Evolutionary conservation across 2,888 invertebrate genomes (phyloP).

Genomic region (Meloe dianella): DNA sequence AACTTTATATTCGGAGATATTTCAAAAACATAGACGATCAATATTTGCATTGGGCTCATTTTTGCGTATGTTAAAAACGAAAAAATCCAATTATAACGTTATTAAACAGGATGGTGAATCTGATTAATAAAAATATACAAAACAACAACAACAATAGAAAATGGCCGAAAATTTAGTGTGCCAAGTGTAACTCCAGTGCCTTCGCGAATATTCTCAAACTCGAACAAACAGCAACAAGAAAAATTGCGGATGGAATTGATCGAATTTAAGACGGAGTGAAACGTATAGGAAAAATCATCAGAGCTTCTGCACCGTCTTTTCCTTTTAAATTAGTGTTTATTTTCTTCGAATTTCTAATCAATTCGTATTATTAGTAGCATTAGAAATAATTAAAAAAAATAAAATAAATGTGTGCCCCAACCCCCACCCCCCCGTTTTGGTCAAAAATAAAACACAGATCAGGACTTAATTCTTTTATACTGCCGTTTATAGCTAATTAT

Average conservation of each 20-base stretch:
- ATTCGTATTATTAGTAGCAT: too few relatives aligned
- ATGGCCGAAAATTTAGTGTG: not conserved
- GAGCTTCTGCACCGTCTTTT: too few relatives aligned
- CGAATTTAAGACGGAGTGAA: too few relatives aligned
- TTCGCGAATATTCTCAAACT: too few relatives aligned
- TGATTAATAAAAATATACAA: conserved; percentile 40
- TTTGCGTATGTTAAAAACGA: conserved; percentile 74
- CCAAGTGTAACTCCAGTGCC: not conserved
- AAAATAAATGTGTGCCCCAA: not conserved
- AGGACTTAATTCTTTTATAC: conserved; percentile 7
- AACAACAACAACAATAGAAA: not conserved
- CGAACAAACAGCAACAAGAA: too few relatives aligned
- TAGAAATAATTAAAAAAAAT: not conserved
- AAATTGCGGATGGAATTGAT: too few relatives aligned
- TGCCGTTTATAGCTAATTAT: too few relatives aligned
- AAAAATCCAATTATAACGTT: conserved; percentile 78
- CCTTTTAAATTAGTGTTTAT: too few relatives aligned
- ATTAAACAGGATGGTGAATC: conserved; percentile 65
- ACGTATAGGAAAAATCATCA: too few relatives aligned
- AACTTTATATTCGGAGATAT: conserved; percentile 78
- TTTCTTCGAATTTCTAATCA: too few relatives aligned
- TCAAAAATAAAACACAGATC: not conserved
- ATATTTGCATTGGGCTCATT: conserved; percentile 79
- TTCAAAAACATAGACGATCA: conserved; percentile 76
- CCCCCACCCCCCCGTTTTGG: too few relatives aligned